Evolutionary conservation across 2,113 vertebrate species (phyloP), one percentile per base, ranked within the genome.

Genomic region (Microcebus lehilahytsara): DNA sequence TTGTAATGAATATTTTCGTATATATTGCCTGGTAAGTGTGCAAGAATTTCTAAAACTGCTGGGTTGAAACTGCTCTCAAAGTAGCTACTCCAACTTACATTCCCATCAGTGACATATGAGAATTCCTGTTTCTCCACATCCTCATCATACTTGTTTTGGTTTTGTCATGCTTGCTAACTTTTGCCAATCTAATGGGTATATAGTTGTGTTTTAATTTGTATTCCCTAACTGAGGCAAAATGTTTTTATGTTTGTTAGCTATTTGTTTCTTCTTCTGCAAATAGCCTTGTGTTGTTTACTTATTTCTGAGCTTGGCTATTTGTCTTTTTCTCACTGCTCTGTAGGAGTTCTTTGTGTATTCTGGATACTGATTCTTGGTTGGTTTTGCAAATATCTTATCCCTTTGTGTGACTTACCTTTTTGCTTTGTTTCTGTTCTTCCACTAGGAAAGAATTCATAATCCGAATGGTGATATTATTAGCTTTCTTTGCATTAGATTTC

Each of bases 251-350:
- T 91, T 74, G 22, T 66, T 84, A 53, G 53, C 25, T 88, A 96
- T 89, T 75, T 95, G 77, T 77, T 74, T 91, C 87, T 86, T 91
- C 51, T 95, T 93, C 71, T 91, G 51, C 85, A 62, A 92, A 19
- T 16, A 85, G 66, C 25, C 37, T 88, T 62, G 22, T 71, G 5
- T 51, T 93, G 49, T 92, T 93, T 87, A 83, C 14, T 92, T 40
- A 89, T 85, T 96, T 84, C 51, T 34, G 51, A 91, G 79, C 37
- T 90, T 77, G 34, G 69, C 27, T 95, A 58, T 96, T 88, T 95
- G 62, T 71, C 51, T 94, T 95, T 95, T 96, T 84, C 79, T 71
- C 92, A 79, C 51, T 87, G 69, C 77, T 69, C 77, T 62, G 30
- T 49, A 80, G 56, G 12, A 89, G 34, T 78, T 66, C 58, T 88